Conservation (phyloP, 2,113 vertebrate genomes). For the Erythrolamprus reginae region DNA sequence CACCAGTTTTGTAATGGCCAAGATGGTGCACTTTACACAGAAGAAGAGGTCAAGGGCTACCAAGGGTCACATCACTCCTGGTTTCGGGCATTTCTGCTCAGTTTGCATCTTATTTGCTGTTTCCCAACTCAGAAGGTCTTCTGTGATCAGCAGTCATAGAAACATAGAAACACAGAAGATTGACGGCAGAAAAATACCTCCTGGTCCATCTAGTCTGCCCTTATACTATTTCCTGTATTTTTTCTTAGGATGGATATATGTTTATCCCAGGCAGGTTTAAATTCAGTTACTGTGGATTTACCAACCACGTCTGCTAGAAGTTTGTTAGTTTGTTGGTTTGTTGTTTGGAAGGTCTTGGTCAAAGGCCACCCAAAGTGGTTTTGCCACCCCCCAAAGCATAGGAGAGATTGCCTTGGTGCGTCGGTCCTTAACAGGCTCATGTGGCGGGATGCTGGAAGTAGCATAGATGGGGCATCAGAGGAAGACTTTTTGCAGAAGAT, state of each 20-base stretch:
- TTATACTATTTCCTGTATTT: too few relatives aligned
- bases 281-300: too few relatives aligned
- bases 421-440: not conserved
- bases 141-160: not conserved
- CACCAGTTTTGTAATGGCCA: not conserved
- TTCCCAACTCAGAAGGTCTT: not conserved
- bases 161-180: too few relatives aligned
- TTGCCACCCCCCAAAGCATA: not conserved
- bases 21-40: not conserved
- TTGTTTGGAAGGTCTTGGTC: too few relatives aligned
- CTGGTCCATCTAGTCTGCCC: too few relatives aligned
- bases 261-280: too few relatives aligned
- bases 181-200: too few relatives aligned
- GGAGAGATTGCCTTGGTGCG: not conserved
- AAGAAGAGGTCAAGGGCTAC: not conserved
- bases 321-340: too few relatives aligned
- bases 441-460: conserved; percentile 30
- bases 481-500: conserved; percentile 47
- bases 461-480: conserved; percentile 37
- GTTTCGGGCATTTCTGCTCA: not conserved
- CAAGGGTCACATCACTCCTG: not conserved
- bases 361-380: not conserved
- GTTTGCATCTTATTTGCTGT: not conserved
- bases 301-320: too few relatives aligned
- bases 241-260: too few relatives aligned